A percentile compares a stretch with the other conserved stretches of the same genome.
phyloP scores from a whole-genome alignment of 2,113 vertebrate species.

The Gasterosteus nipponicus region DNA sequence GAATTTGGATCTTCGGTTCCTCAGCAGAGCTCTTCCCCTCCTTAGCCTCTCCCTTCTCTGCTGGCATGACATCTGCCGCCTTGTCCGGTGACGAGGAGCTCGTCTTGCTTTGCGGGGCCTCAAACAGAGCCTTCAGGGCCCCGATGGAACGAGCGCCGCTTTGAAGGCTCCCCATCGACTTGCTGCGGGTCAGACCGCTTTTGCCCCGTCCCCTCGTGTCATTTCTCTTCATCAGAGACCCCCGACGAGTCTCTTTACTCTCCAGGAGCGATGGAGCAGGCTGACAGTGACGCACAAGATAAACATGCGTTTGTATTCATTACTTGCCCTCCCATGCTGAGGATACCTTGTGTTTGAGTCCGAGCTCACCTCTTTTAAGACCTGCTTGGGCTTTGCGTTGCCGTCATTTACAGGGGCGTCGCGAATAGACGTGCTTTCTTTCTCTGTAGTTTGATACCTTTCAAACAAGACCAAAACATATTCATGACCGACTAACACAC shows the following conservation, averaged over 20 bases:
- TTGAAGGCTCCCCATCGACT: conserved; percentile 66
- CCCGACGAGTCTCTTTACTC: conserved; percentile 16
- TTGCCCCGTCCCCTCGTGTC: conserved; percentile 23
- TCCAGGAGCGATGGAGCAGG: conserved; percentile 4
- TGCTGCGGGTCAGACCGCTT: conserved; percentile 55
- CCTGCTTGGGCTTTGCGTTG: conserved; percentile 50
- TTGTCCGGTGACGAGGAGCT: background rate
- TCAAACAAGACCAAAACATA: background rate
- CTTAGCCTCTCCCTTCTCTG: conserved; percentile 32
- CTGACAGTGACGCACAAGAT: conserved; percentile 27
- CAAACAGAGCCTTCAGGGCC: conserved; percentile 73
- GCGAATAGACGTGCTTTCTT: conserved; percentile 45
- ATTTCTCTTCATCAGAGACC: conserved; percentile 40
- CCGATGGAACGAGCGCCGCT: conserved; percentile 40
- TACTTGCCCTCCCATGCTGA: background rate
- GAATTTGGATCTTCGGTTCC: background rate
- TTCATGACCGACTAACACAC: background rate
- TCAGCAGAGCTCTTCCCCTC: background rate
- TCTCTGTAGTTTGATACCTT: conserved; percentile 82
- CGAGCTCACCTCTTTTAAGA: conserved; percentile 65
- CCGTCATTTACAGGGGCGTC: background rate
- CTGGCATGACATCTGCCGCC: background rate
- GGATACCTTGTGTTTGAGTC: background rate
- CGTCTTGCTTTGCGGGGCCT: conserved; percentile 35
- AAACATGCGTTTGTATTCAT: background rate